Evolutionary conservation across 2,797 vertebrate species (phyloP), one percentile per base, ranked within the genome.

Genomic region (Poeciliopsis infans): DNA sequence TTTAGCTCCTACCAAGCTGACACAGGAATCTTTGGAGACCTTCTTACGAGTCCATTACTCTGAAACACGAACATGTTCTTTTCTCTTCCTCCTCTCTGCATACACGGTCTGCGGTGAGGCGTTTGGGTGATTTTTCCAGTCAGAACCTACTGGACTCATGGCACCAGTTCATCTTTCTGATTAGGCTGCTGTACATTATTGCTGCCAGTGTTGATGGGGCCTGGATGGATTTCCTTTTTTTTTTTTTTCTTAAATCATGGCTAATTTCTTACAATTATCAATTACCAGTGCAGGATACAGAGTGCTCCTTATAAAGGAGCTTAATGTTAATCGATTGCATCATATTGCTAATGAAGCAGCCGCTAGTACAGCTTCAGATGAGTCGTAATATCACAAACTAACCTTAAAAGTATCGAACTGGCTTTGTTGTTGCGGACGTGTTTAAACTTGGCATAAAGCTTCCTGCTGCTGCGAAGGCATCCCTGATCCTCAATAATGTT

Each of bases 181-280:
- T 83, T 82, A 79, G 79, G 79, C 87, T 88, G 77, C 91, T 94
- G 88, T 94, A 94, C 93, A 95, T 95, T 95, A 95, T 95, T 95
- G 94, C 94, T 94, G 91, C 91, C 82, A 85, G 75, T 86, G 49
- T 53, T 8, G 85, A 89, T 73, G 86, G 87, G 81, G 31, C 16
- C 85, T 83, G 78, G 69, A 81, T 85, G 75, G 20, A 11, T 81
- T 76, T 53, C 49, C 49, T 61, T 20, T 28, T 59, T 31, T 5
- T 31, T 57, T n/a, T 64, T 57, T 1, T 64, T 49, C 28, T 85
- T 81, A 39, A 81, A n/a, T 74, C 85, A 90, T 90, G 91, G 92
- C 91, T 92, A 86, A 89, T 81, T 68, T 1, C 74, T 83, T 80
- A 75, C 70, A 81, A 86, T 88, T 82, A 18, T 90, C 53, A 87